Base-by-base conservation (phyloP, 2,888 invertebrate species). In the Craniophora ligustri region DNA sequence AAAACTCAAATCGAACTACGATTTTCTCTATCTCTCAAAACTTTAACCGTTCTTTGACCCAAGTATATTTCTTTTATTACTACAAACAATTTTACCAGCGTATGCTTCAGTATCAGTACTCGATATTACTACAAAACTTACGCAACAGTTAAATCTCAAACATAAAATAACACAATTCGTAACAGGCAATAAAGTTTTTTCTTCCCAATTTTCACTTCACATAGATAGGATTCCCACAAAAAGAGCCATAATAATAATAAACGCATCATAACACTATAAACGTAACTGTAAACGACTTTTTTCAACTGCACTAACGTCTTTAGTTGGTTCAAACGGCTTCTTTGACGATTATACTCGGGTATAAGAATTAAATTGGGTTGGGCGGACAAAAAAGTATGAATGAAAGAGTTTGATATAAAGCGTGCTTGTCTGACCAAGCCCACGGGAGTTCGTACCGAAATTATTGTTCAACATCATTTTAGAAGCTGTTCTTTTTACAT, bases 271-370 rank as follows among this genome's bases (percentile, higher is more conserved):
- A 83, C 80, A 82, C 79, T 67, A 82, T 83, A 82, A 84, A 82
- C 57, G 67, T 56, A 63, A 69, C 71, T 68, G 74, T 74, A 71
- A 86, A 86, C 81, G 76, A 84, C 81, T 86, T 87, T 81, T 86
- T 86, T 82, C 72, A 68, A 72, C 51, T 61, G 59, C 57, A 68
- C 49, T 61, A 62, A 75, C 62, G 53, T 67, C 62, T 75, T 72
- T 72, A 68, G 68, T 67, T 68, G 55, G 47, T 68, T 73, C 79
- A 79, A 77, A 81, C 86, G 87, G 87, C 76, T 75, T 84, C 87
- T 88, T 88, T 88, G 87, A 79, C 84, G 85, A 88, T 89, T 89
- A 87, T 87, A 64, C 81, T 87, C 87, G 88, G 86, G 78, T 84
- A 84, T 86, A 87, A 86, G 84, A 88, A 86, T 83, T 82, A 80